Percentiles rank a stretch among this genome's conserved stretches.
These are phyloP conservation scores for Drosophila rubida DNA, from an alignment of 2,888 invertebrate species.

Conservation along the genomic window DNA sequence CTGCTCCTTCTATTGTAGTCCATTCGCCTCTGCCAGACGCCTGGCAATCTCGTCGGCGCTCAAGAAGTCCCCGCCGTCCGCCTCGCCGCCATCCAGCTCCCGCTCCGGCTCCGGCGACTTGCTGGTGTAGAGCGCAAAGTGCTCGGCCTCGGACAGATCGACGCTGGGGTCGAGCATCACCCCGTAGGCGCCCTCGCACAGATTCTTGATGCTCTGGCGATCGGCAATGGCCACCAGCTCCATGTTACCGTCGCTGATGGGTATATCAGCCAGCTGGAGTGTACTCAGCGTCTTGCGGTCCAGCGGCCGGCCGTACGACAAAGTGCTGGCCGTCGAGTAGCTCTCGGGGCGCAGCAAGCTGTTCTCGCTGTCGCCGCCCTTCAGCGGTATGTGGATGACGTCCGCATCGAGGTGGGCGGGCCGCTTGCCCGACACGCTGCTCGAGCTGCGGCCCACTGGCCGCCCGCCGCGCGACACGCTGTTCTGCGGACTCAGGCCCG, in stretches of 20 bases:
- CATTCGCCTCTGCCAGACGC: constrained; percentile 82
- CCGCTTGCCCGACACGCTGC: constrained; percentile 87
- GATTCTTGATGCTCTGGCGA: constrained; percentile 84
- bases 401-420: constrained; percentile 87
- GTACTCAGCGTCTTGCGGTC: constrained; percentile 85
- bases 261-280: constrained; percentile 84
- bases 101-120: constrained; percentile 92
- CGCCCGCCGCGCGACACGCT: constrained; percentile 75
- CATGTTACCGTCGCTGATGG: constrained; percentile 86
- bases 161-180: constrained; percentile 86
- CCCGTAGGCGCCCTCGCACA: constrained; percentile 84
- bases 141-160: constrained; percentile 93
- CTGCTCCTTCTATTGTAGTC: constrained; percentile 67
- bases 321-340: constrained; percentile 82
- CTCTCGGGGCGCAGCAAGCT: constrained; percentile 85
- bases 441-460: constrained; percentile 87
- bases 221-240: constrained; percentile 87
- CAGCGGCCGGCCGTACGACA: constrained; percentile 82
- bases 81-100: constrained; percentile 87
- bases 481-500: constrained; percentile 84
- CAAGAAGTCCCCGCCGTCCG: constrained; percentile 90
- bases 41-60: constrained; percentile 85
- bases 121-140: constrained; percentile 94
- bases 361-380: constrained; percentile 86
- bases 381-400: constrained; percentile 89